Percentiles rank a stretch among this genome's conserved stretches.
Conservation (phyloP, 1,140 invertebrate species). For the Piezodorus guildinii region DNA sequence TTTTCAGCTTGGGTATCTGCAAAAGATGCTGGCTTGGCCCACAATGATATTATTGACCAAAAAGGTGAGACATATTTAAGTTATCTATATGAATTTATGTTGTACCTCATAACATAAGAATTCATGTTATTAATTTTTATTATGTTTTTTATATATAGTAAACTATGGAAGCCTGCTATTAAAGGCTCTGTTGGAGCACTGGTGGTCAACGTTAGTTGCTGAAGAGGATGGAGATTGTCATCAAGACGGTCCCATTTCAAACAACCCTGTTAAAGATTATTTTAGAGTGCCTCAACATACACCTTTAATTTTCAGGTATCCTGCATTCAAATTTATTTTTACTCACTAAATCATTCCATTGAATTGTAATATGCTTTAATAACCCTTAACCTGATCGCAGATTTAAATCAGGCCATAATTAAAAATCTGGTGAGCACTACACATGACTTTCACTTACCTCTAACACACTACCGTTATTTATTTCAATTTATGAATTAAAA, state of each 20-base stretch:
- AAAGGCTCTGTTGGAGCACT: constrained; percentile 90
- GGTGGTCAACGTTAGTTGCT: constrained; percentile 59
- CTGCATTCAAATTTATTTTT: not conserved
- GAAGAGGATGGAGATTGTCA: constrained; percentile 43
- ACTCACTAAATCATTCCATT: too few relatives aligned
- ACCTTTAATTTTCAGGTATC: constrained; percentile 88
- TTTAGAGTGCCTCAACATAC: constrained; percentile 91
- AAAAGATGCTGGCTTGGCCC: constrained; percentile 79
- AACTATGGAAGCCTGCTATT: constrained; percentile 92
- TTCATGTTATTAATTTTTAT: not conserved
- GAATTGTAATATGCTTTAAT: too few relatives aligned
- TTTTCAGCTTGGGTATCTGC: constrained; percentile 97
- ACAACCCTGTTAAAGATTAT: constrained; percentile 55
- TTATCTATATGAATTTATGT: too few relatives aligned
- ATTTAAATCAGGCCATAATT: too few relatives aligned
- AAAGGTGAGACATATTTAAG: constrained; percentile 46
- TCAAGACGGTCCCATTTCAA: constrained; percentile 30
- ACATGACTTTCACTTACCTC: too few relatives aligned
- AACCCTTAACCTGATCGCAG: too few relatives aligned
- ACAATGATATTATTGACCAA: constrained; percentile 66
- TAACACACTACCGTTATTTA: too few relatives aligned
- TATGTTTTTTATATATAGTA: constrained; percentile 43
- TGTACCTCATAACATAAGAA: too few relatives aligned
- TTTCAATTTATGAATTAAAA: too few relatives aligned
- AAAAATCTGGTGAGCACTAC: too few relatives aligned